Conservation (phyloP, 2,113 vertebrate genomes). For the Calcarius ornatus region DNA sequence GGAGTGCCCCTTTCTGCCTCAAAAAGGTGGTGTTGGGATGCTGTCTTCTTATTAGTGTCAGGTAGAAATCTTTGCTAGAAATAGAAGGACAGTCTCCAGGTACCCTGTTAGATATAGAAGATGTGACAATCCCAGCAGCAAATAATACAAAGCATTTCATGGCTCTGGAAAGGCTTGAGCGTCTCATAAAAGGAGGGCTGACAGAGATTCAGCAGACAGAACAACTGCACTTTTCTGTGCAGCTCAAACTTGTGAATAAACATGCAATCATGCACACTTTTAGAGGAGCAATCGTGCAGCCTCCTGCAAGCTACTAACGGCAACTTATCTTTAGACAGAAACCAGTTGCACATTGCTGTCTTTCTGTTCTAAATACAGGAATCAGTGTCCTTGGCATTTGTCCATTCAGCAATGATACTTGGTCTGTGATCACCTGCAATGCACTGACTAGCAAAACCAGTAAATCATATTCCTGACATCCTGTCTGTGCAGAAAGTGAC, state of each 20-base stretch:
- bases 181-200: not conserved
- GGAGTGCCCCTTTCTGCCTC: not conserved
- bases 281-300: not conserved
- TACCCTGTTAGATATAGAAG: conserved; percentile 22
- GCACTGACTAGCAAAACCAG: not conserved
- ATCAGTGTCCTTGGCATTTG: not conserved
- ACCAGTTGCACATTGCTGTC: not conserved
- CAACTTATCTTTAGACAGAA: not conserved
- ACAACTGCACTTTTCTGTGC: not conserved
- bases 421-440: not conserved
- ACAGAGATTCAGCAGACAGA: not conserved
- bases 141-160: not conserved
- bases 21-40: not conserved
- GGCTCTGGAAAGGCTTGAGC: not conserved
- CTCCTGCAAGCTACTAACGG: not conserved
- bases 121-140: not conserved
- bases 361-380: not conserved
- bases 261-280: not conserved
- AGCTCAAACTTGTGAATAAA: not conserved
- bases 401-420: not conserved
- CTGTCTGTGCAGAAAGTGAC: not conserved
- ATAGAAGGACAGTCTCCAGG: not conserved
- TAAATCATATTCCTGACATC: not conserved
- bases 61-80: not conserved
- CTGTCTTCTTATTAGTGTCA: conserved; percentile 13